These are phyloP conservation scores for Camponotus pennsylvanicus DNA, from an alignment of 1,140 invertebrate genomes.

Conservation along the genomic window DNA sequence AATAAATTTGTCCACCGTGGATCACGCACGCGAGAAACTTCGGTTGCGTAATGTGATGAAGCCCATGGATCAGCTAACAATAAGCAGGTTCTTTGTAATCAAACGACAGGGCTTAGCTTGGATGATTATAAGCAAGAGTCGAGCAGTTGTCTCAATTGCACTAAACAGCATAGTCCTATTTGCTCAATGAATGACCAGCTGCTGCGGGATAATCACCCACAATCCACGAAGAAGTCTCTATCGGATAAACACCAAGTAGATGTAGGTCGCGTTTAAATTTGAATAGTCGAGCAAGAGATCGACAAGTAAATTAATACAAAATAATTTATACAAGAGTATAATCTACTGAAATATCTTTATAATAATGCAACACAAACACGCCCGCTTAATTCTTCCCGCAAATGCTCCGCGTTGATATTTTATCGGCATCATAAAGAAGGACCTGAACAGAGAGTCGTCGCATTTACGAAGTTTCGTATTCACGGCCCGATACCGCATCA, in stretches of 20 bases:
- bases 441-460: neutral
- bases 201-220: slow-evolving; percentile 68
- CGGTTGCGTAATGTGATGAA: slow-evolving; percentile 19
- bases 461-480: slow-evolving; percentile 29
- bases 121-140: slow-evolving; percentile 69
- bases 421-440: slow-evolving; percentile 18
- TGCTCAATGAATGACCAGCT: slow-evolving; percentile 69
- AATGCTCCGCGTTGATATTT: slow-evolving; percentile 1
- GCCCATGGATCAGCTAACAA: slow-evolving; percentile 56
- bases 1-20: slow-evolving; percentile 34
- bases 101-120: slow-evolving; percentile 52
- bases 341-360: neutral
- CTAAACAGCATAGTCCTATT: slow-evolving; percentile 73
- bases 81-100: slow-evolving; percentile 66
- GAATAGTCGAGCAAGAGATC: neutral
- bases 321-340: too few species aligned
- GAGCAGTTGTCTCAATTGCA: slow-evolving; percentile 57
- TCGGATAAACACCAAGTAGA: slow-evolving; percentile 30
- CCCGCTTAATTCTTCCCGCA: neutral
- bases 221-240: slow-evolving; percentile 66
- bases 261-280: slow-evolving; percentile 50
- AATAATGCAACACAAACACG: neutral
- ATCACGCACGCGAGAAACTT: slow-evolving; percentile 35
- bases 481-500: slow-evolving; percentile 44
- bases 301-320: neutral